A percentile compares a stretch with the other conserved stretches of the same genome.
Evolutionary conservation across 2,888 invertebrate genomes (phyloP).

Genomic region (Parasteatoda lunata): DNA sequence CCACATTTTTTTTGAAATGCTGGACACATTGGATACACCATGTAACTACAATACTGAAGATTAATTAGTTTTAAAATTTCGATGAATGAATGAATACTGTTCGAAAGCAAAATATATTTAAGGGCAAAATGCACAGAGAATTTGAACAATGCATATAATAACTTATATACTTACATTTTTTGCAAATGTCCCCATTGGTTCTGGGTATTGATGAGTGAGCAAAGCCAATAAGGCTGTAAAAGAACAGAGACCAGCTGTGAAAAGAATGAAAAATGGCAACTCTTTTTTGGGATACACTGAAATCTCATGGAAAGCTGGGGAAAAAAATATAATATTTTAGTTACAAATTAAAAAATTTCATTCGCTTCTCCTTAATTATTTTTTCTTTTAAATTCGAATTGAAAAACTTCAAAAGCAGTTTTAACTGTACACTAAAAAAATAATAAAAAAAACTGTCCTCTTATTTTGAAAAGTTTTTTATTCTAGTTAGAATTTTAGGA

Average conservation of each 20-base stretch:
- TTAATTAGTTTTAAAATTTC: no score
- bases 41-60: no score
- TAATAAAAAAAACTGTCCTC: not conserved
- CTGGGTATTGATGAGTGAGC: conserved; percentile 92
- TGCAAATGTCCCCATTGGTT: conserved; percentile 88
- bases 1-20: no score
- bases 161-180: conserved; percentile 78
- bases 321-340: conserved; percentile 69
- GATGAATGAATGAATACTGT: no score
- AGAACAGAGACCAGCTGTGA: conserved; percentile 93
- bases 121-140: no score
- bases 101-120: no score
- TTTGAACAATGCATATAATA: no score
- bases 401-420: not conserved
- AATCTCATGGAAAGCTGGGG: conserved; percentile 86
- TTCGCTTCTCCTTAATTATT: not conserved
- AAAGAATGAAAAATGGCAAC: conserved; percentile 91
- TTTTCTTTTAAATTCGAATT: not conserved
- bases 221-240: conserved; percentile 90
- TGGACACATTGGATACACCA: no score
- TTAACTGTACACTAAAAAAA: not conserved
- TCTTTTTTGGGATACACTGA: conserved; percentile 95
- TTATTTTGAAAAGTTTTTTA: no score
- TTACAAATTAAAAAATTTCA: not conserved
- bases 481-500: no score